Conservation (phyloP, 2,888 invertebrate genomes). For the Coenonympha arcania region DNA sequence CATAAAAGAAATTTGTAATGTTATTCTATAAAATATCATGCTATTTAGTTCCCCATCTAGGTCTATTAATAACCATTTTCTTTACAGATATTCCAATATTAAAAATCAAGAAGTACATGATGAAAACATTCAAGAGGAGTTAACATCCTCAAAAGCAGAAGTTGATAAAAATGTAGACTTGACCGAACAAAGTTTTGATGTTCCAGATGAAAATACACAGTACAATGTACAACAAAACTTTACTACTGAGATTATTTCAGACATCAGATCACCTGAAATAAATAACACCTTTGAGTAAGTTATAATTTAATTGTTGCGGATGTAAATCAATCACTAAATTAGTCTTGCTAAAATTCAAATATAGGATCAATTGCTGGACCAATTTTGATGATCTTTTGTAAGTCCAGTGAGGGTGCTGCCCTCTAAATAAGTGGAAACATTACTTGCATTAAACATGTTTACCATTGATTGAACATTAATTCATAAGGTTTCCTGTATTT, state of each 20-base stretch:
- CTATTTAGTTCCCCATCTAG: not conserved
- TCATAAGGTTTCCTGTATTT: not conserved
- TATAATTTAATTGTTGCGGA: not conserved
- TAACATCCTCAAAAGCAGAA: not conserved
- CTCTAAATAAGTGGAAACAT: no score
- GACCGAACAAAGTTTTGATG: not conserved
- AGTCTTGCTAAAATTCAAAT: no score
- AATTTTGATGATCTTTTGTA: no score
- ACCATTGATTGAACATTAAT: not conserved
- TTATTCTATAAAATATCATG: not conserved
- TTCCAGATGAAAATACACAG: not conserved
- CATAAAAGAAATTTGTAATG: not conserved
- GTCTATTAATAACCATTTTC: not conserved
- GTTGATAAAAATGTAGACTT: not conserved
- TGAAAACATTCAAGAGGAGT: not conserved
- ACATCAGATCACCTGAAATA: not conserved
- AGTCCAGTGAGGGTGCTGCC: no score
- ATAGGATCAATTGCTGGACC: no score
- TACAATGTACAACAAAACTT: not conserved
- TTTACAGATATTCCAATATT: not conserved
- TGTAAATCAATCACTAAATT: no score
- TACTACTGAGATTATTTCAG: no score
- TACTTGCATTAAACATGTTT: no score
- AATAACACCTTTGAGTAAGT: slow-evolving; percentile 7
- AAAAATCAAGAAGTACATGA: not conserved